Evolutionary conservation across 2,888 invertebrate genomes (phyloP).

Genomic region (Drosophila falleni): DNA sequence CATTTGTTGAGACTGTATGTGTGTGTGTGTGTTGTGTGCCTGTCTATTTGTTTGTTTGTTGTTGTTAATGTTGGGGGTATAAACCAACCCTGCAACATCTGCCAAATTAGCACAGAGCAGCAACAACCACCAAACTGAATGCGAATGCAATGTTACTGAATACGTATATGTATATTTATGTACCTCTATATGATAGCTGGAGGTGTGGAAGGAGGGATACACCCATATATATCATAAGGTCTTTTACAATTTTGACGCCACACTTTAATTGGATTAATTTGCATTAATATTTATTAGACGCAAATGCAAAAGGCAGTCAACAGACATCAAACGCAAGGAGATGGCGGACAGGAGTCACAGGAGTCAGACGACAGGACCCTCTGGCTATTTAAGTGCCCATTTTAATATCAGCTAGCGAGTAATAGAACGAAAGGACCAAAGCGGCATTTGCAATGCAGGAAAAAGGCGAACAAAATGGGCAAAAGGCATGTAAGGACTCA

Average conservation of each 20-base stretch:
- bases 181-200: slow-evolving; percentile 3
- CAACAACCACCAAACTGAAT: slow-evolving; percentile 65
- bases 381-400: slow-evolving; percentile 77
- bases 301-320: slow-evolving; percentile 69
- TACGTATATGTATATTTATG: slow-evolving; percentile 5
- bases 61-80: slow-evolving; percentile 8
- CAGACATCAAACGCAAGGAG: slow-evolving; percentile 40
- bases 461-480: slow-evolving; percentile 63
- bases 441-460: slow-evolving; percentile 66
- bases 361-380: slow-evolving; percentile 39
- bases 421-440: slow-evolving; percentile 33
- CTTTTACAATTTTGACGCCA: slow-evolving; percentile 80
- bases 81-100: slow-evolving; percentile 70
- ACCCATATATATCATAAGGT: slow-evolving; percentile 65
- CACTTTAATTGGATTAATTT: slow-evolving; percentile 78
- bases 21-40: slow-evolving; percentile 37
- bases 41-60: slow-evolving; percentile 36
- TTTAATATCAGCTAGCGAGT: slow-evolving; percentile 59
- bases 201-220: not conserved
- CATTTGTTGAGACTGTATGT: slow-evolving; percentile 32
- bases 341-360: slow-evolving; percentile 7
- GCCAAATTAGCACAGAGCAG: slow-evolving; percentile 64
- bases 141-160: slow-evolving; percentile 36
- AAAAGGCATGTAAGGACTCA: slow-evolving; percentile 39
- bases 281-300: slow-evolving; percentile 78